Base-by-base conservation (phyloP, 2,888 invertebrate species). In the Hydriomena furcata region DNA sequence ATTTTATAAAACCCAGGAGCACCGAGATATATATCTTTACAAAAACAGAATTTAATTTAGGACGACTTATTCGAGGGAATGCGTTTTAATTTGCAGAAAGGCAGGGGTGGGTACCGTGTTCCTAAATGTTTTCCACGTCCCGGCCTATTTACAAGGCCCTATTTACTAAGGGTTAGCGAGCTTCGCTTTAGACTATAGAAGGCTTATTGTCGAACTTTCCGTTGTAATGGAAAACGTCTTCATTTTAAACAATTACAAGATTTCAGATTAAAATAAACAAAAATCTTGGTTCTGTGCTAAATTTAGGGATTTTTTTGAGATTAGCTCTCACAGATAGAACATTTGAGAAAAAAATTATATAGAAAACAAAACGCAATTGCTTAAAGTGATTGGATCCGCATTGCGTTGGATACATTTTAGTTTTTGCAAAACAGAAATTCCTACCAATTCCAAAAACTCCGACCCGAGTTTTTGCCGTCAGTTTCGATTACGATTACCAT, bases 101-200 rank as follows among this genome's bases (percentile, higher is more conserved):
- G 81, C 78, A 83, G 79, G 83, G 85, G 80, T 81, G 75, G 73
- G 52, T 42, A 46, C 47, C 71, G 76, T 70, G 74, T 68, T 71
- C 76, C 74, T 55, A 58, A 72, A 72, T 68, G 73, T 65, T 71
- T 68, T 68, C 58, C 76, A 75, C 79, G 73, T 76, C 80, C 79
- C 77, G 76, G 70, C 76, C 79, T 84, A 84, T 84, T 84, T 84
- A 81, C 82, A 82, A 84, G 75, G 78, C 71, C 70, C 81, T 80
- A 79, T 84, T 85, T 84, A 80, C 80, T 64, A 70, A 73, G 71
- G 58, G 61, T 65, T 67, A 58, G 62, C 63, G 65, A 34, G 42
- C 13, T 32, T 13, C 20, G 50, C 23, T 46, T 36, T 36, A 31
- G 44, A 31, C 40, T 24, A 36, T 36, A 21, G 13, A 25, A 23